Conservation (phyloP, 2,888 invertebrate genomes). For the Thyatira batis region DNA sequence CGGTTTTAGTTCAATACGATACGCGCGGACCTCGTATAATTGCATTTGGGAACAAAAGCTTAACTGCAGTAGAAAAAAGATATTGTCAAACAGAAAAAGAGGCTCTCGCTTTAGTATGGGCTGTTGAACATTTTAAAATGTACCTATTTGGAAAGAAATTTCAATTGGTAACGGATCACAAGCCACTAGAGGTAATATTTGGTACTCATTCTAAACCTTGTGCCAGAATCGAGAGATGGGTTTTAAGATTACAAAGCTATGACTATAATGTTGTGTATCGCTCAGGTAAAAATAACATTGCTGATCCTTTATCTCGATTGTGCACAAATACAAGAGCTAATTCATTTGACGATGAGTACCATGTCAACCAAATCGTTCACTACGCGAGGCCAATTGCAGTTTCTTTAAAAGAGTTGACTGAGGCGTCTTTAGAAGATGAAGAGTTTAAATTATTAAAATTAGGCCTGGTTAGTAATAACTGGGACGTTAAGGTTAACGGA, state of each 20-base stretch:
- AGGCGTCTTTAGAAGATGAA: slow-evolving; percentile 8
- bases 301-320: slow-evolving; percentile 28
- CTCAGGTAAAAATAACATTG: slow-evolving; percentile 36
- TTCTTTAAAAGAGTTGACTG: slow-evolving; percentile 8
- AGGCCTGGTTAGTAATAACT: slow-evolving; percentile 14
- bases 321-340: background rate
- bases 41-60: slow-evolving; percentile 23
- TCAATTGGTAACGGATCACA: slow-evolving; percentile 41
- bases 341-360: slow-evolving; percentile 5
- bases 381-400: slow-evolving; percentile 12
- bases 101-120: slow-evolving; percentile 26
- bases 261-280: slow-evolving; percentile 18
- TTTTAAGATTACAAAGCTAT: slow-evolving; percentile 26
- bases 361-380: slow-evolving; percentile 18
- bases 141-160: slow-evolving; percentile 32
- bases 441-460: slow-evolving; percentile 14
- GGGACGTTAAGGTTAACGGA: slow-evolving; percentile 19
- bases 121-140: slow-evolving; percentile 29
- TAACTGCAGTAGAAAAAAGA: slow-evolving; percentile 12
- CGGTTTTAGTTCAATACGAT: slow-evolving; percentile 15
- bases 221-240: slow-evolving; percentile 28
- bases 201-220: slow-evolving; percentile 40
- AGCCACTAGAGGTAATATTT: slow-evolving; percentile 49
- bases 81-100: slow-evolving; percentile 35
- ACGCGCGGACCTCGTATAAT: slow-evolving; percentile 21